Conservation (phyloP, 2,113 vertebrate genomes). For the Ornithorhynchus anatinus region DNA sequence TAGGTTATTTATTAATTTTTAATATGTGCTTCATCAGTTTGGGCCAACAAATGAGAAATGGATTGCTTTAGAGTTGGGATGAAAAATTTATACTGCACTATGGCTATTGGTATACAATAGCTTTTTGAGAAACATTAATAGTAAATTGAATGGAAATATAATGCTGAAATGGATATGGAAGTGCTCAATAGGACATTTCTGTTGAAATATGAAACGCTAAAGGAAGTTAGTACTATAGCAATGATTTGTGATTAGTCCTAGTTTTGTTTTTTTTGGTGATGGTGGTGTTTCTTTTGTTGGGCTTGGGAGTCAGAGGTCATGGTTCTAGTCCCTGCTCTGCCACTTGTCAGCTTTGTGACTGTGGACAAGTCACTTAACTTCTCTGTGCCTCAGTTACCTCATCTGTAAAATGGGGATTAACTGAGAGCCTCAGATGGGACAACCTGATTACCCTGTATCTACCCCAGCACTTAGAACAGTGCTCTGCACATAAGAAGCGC, state of each 20-base stretch:
- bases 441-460: too few relatives aligned
- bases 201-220: slow-evolving; percentile 53
- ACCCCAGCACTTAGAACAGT: too few relatives aligned
- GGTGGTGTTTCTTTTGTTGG: too few relatives aligned
- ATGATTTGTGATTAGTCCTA: slow-evolving; percentile 54
- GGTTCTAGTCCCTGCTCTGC: too few relatives aligned
- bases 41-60: slow-evolving; percentile 42
- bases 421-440: too few relatives aligned
- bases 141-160: slow-evolving; percentile 55
- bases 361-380: too few relatives aligned
- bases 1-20: slow-evolving; percentile 41
- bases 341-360: too few relatives aligned
- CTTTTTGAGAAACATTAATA: slow-evolving; percentile 46
- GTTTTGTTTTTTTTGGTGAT: too few relatives aligned
- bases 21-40: slow-evolving; percentile 46
- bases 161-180: slow-evolving; percentile 19
- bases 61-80: slow-evolving; percentile 39
- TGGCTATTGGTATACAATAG: slow-evolving; percentile 19
- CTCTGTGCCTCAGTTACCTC: too few relatives aligned
- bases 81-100: slow-evolving; percentile 41
- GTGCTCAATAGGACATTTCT: slow-evolving; percentile 43
- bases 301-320: too few relatives aligned
- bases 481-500: too few relatives aligned
- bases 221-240: slow-evolving; percentile 34
- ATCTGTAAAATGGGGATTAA: too few relatives aligned